These are phyloP conservation scores for Cichlasoma orientale DNA, from an alignment of 2,797 vertebrate species.

Conservation along the genomic window DNA sequence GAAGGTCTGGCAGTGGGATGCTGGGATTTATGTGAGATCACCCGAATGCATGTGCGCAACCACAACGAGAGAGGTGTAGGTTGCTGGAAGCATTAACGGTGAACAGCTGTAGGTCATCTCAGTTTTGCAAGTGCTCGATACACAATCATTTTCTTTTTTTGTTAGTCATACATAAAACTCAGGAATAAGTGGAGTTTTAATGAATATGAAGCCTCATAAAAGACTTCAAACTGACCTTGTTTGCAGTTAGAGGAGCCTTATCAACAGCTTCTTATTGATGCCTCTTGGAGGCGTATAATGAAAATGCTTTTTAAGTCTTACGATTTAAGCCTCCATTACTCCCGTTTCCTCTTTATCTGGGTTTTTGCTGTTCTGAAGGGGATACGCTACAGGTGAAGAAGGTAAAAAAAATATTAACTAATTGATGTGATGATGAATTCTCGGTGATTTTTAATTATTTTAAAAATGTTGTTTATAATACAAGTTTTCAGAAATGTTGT, in stretches of 20 bases:
- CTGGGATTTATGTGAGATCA: neutral
- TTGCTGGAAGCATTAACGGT: neutral
- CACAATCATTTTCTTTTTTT: neutral
- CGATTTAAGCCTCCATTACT: neutral
- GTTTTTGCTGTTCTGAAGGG: neutral
- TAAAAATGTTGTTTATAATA: neutral
- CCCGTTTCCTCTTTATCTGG: neutral
- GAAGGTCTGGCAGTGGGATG: neutral
- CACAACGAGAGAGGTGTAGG: neutral
- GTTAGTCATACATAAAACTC: neutral
- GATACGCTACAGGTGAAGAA: neutral
- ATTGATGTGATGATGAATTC: neutral
- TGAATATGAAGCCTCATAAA: neutral
- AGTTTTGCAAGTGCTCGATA: neutral
- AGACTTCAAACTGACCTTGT: neutral
- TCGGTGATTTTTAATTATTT: neutral
- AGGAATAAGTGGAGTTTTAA: neutral
- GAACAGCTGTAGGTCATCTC: neutral
- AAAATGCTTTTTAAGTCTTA: neutral
- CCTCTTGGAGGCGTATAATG: neutral
- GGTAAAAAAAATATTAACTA: neutral
- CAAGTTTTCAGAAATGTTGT: neutral
- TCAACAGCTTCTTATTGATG: neutral
- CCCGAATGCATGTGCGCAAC: neutral
- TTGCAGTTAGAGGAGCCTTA: neutral